Evolutionary conservation across 2,888 invertebrate genomes (phyloP).

Genomic region (Aspidapion aeneum): DNA sequence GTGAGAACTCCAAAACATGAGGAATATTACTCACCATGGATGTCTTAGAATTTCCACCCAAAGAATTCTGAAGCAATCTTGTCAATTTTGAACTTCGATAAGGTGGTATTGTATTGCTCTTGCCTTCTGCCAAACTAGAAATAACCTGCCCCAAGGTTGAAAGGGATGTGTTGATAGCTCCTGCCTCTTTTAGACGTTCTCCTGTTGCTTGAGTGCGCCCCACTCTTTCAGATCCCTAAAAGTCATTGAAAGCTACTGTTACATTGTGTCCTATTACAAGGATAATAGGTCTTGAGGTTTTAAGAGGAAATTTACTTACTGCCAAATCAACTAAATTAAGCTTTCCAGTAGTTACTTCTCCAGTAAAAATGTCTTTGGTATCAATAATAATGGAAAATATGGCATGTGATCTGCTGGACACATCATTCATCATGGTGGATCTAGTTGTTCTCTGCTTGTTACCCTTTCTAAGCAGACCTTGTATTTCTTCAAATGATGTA

Average conservation of each 20-base stretch:
- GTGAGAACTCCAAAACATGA: too few species aligned
- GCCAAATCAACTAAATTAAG: slow-evolving; percentile 97
- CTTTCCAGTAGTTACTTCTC: slow-evolving; percentile 90
- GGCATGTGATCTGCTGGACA: slow-evolving; percentile 95
- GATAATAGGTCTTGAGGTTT: too few species aligned
- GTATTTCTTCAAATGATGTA: slow-evolving; percentile 55
- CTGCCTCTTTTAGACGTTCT: slow-evolving; percentile 90
- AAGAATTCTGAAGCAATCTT: slow-evolving; percentile 88
- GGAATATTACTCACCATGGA: slow-evolving; percentile 87
- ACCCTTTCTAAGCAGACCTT: slow-evolving; percentile 69
- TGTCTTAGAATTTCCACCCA: slow-evolving; percentile 95
- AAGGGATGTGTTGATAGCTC: slow-evolving; percentile 95
- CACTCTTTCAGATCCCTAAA: slow-evolving; percentile 93
- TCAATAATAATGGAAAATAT: slow-evolving; percentile 98
- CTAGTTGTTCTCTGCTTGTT: slow-evolving; percentile 91
- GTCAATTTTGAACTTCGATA: slow-evolving; percentile 98
- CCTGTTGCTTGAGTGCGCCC: slow-evolving; percentile 95
- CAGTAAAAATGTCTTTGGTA: slow-evolving; percentile 83
- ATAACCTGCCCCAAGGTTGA: slow-evolving; percentile 98
- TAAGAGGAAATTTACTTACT: slow-evolving; percentile 60
- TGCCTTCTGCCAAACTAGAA: slow-evolving; percentile 95
- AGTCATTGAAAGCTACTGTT: too few species aligned
- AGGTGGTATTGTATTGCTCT: slow-evolving; percentile 95
- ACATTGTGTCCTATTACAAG: too few species aligned
- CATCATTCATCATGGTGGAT: slow-evolving; percentile 96